phyloP scores from a whole-genome alignment of 2,113 vertebrate species.

The Osmerus eperlanus region DNA sequence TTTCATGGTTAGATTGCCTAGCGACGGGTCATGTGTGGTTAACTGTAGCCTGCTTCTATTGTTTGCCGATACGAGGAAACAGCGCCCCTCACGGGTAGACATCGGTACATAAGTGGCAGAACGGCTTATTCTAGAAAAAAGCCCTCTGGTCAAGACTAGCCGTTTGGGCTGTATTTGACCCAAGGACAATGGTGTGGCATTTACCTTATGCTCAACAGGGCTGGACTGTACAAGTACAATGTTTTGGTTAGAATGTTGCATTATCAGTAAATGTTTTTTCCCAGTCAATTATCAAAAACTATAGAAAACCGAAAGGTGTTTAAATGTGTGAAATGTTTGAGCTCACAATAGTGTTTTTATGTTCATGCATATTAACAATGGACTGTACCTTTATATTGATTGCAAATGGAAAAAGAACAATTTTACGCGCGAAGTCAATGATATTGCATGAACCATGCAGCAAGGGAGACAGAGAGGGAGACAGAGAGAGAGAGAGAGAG shows the following conservation, averaged over 20 bases:
- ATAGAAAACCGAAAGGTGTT: too few relatives aligned
- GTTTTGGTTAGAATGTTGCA: too few relatives aligned
- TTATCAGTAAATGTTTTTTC: too few relatives aligned
- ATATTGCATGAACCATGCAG: constrained; percentile 32
- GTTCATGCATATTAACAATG: too few relatives aligned
- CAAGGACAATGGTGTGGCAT: too few relatives aligned
- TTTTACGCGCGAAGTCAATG: constrained; percentile 19
- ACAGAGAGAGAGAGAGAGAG: neutral
- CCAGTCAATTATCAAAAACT: too few relatives aligned
- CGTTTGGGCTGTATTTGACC: too few relatives aligned
- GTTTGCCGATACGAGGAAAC: constrained; percentile 67
- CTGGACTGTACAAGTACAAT: too few relatives aligned
- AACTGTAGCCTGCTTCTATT: neutral
- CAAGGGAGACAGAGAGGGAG: constrained; percentile 35
- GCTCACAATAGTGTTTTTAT: too few relatives aligned
- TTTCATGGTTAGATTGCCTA: neutral
- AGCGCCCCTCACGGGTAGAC: constrained; percentile 71
- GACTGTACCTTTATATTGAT: neutral
- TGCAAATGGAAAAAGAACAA: neutral
- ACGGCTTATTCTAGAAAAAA: neutral
- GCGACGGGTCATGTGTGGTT: neutral
- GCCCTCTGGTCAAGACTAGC: neutral
- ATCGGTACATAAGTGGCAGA: constrained; percentile 11
- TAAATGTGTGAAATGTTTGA: too few relatives aligned
- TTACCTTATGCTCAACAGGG: too few relatives aligned